Base-by-base conservation (phyloP, 2,113 vertebrate genomes). In the Colius striatus region DNA sequence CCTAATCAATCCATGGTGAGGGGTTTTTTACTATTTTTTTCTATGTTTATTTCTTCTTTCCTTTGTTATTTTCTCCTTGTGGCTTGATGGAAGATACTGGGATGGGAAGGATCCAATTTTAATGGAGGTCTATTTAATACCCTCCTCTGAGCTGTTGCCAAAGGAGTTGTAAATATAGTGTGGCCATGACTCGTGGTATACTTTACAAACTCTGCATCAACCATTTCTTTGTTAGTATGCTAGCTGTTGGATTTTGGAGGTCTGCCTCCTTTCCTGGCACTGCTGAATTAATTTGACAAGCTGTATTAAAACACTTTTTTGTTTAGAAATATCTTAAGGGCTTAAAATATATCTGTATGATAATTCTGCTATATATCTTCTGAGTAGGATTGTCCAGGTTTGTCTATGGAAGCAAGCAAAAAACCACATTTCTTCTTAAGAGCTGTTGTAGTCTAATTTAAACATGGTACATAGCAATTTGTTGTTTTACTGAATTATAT, bases 301-400 rank as follows among this genome's bases (percentile, higher is more conserved):
- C 36, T 85, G 16, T 48, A 60, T 51, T 74, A 55, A 85, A 61
- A 19, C 6, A 16, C 6, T n/a, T 57, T 81, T 89, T 75, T 78
- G 16, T 63, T 91, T 54, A 65, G 36, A 71, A 65, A 36, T 65
- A 38, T 30, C 58, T 70, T 23, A 70, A 72, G 51, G 87, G 6
- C 17, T 85, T 92, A 43, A 91, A 85, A 66, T 89, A 54, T 25
- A 70, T 55, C 25, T 55, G 7, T n/a, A 22, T 88, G 70, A 2
- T 36, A 65, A 22, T 86, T 87, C 32, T 82, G 58, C 41, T 72
- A 16, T 53, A 38, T 6, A 11, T 83, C 48, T 45, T 91, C 27
- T 77, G 82, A 90, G 53, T 90, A 77, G 11, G 45, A 53, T 91
- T 92, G 57, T 84, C 61, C 66, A 81, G 32, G n/a, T 94, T 89